Evolutionary conservation across 2,113 vertebrate species (phyloP), one percentile per base, ranked within the genome.

Genomic region (Hiodon alosoides): DNA sequence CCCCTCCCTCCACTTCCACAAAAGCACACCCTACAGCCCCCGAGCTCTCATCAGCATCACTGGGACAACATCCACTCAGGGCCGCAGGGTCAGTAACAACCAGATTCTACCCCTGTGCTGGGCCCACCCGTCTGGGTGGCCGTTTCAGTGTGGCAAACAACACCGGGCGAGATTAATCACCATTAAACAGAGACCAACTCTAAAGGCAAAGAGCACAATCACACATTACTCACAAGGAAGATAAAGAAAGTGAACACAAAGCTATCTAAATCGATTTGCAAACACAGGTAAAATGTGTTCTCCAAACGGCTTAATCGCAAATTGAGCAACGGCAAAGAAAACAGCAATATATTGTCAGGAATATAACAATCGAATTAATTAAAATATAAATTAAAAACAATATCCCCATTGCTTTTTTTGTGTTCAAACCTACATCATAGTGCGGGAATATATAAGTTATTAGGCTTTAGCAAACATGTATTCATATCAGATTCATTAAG

Each of bases 181-280:
- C 52, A 47, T 58, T 17, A 57, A 58, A 48, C 65, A 50, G 66
- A 64, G 59, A 69, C 54, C 59, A 68, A 67, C 69, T 66, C 58
- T 65, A 50, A 76, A 8, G 71, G 53, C 57, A 5, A 85, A 83
- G 76, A 86, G 85, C 77, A 84, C 82, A 88, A 89, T 86, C 85
- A 88, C 80, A 84, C 87, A 88, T 86, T 84, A 86, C 83, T 89
- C 86, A 82, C 80, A 78, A 67, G 75, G 74, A 85, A 90, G 87
- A 90, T 91, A 91, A 90, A 87, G 82, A 86, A 86, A 87, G 85
- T 83, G 75, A 77, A 79, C 55, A 70, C 77, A 70, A 80, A 70
- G 80, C 82, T 86, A 79, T 77, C 79, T 80, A 83, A 87, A 90
- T 86, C 89, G 87, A 83, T 88, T 5, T 14, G 76, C 85, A 88